Conservation (phyloP, 2,113 vertebrate species). For the Aegotheles bennettii region DNA sequence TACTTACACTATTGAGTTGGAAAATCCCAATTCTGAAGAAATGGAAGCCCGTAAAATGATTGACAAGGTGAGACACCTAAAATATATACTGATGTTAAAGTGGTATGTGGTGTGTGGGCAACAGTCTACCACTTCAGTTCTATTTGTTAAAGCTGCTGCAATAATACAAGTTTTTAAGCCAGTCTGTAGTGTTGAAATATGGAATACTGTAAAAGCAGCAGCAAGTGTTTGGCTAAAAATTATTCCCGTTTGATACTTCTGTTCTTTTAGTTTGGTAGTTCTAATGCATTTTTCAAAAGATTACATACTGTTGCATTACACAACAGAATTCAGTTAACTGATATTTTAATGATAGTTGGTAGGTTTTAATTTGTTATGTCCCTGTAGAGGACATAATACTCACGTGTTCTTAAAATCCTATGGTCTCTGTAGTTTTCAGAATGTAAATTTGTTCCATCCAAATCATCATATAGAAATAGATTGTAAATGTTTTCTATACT, state of each 20-base stretch:
- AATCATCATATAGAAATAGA: background rate
- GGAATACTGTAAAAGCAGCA: background rate
- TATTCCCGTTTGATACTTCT: background rate
- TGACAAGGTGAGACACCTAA: slow-evolving; percentile 83
- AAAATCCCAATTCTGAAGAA: slow-evolving; percentile 91
- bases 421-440: background rate
- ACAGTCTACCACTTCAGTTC: background rate
- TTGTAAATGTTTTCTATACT: background rate
- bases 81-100: background rate
- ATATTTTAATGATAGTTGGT: background rate
- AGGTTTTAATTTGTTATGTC: background rate
- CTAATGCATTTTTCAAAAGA: background rate
- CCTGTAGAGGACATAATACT: background rate
- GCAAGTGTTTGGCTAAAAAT: background rate
- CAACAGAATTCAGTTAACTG: background rate
- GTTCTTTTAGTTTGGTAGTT: background rate
- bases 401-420: background rate
- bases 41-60: slow-evolving; percentile 95
- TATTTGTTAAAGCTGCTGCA: background rate
- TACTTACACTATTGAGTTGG: slow-evolving; percentile 95
- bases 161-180: background rate
- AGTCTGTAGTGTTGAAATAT: background rate
- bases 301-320: background rate
- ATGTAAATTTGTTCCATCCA: background rate
- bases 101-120: background rate